Evolutionary conservation across 2,113 vertebrate species (phyloP).

Genomic region (Hemichromis elongatus): DNA sequence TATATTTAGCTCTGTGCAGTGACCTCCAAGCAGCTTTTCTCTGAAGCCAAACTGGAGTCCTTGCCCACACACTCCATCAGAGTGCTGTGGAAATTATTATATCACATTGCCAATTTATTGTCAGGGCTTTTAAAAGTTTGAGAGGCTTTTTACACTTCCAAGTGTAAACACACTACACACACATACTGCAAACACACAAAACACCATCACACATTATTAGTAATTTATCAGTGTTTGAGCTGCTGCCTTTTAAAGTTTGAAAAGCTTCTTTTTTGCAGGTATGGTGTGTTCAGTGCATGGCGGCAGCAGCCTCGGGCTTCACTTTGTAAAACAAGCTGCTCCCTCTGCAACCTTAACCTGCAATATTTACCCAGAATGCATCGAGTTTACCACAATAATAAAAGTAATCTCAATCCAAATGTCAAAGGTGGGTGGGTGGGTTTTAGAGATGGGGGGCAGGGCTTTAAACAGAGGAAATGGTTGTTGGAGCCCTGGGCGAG

Average conservation of each 20-base stretch:
- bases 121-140: slow-evolving; percentile 14
- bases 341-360: slow-evolving; percentile 21
- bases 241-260: slow-evolving; percentile 26
- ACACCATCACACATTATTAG: neutral
- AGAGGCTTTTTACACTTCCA: slow-evolving; percentile 14
- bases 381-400: slow-evolving; percentile 34
- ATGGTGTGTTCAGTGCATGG: neutral
- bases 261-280: neutral
- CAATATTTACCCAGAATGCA: slow-evolving; percentile 59
- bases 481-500: slow-evolving; percentile 6
- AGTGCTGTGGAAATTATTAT: neutral
- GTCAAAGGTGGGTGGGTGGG: slow-evolving; percentile 25
- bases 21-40: neutral
- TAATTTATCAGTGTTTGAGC: slow-evolving; percentile 5
- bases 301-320: slow-evolving; percentile 10
- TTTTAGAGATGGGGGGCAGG: neutral
- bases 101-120: slow-evolving; percentile 20
- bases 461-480: slow-evolving; percentile 2
- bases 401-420: slow-evolving; percentile 62
- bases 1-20: neutral
- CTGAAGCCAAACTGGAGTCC: neutral
- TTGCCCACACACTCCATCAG: neutral
- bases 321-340: slow-evolving; percentile 53
- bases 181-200: neutral
- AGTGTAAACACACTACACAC: neutral